A percentile compares a stretch with the other conserved stretches of the same genome.
These are phyloP conservation scores for Apteryx owenii DNA, from an alignment of 2,113 vertebrate genomes.

Conservation along the genomic window DNA sequence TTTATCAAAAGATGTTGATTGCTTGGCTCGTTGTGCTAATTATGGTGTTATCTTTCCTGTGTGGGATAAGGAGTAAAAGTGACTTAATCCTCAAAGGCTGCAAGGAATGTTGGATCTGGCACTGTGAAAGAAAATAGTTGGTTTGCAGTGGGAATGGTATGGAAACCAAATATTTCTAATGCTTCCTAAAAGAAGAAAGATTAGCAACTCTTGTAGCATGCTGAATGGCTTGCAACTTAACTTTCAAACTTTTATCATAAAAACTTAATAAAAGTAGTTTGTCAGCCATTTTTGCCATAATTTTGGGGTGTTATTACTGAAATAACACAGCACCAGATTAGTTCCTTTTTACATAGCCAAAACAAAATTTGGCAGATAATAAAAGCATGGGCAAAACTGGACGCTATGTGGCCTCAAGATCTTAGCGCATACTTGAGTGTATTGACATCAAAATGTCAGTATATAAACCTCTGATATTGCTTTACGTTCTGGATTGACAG, in stretches of 20 bases:
- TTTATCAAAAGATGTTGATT: constrained; percentile 38
- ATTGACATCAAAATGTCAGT: accelerated
- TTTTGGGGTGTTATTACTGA: not conserved
- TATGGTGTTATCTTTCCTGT: constrained; percentile 40
- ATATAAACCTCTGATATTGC: accelerated
- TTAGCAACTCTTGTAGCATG: not conserved
- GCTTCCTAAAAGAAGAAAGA: constrained; percentile 54
- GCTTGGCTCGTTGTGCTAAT: not conserved
- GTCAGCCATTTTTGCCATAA: not conserved
- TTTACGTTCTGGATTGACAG: not conserved
- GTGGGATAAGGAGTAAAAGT: constrained; percentile 46
- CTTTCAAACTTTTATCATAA: not conserved
- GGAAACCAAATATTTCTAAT: constrained; percentile 61
- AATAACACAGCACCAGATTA: not conserved
- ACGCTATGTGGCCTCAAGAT: not conserved
- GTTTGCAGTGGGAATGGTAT: constrained; percentile 57
- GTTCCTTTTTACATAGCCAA: not conserved
- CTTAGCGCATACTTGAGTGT: accelerated
- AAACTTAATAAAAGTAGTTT: not conserved
- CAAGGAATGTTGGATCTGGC: constrained; percentile 58
- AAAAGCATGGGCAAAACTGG: not conserved
- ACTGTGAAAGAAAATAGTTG: constrained; percentile 38
- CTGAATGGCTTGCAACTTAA: not conserved
- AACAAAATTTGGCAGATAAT: not conserved
- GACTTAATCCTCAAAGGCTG: constrained; percentile 64